Evolutionary conservation across 2,888 invertebrate species (phyloP).

Genomic region (Melieria omissa): DNA sequence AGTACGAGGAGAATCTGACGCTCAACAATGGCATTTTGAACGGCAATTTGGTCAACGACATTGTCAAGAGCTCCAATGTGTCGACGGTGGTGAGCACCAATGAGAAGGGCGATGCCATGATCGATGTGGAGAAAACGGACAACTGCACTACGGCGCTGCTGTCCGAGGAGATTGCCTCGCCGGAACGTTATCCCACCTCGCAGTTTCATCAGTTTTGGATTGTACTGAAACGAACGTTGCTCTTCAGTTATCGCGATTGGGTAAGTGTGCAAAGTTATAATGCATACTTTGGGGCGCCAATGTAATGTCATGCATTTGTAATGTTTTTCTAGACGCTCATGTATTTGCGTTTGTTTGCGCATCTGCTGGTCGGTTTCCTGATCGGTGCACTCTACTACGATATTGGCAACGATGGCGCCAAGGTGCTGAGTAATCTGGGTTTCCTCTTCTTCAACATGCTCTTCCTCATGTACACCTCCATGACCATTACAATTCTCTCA

Average conservation of each 20-base stretch:
- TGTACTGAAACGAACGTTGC: slow-evolving; percentile 83
- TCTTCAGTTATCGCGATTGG: slow-evolving; percentile 91
- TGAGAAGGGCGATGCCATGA: slow-evolving; percentile 63
- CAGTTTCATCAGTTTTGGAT: slow-evolving; percentile 88
- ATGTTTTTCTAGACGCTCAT: slow-evolving; percentile 84
- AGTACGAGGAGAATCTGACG: slow-evolving; percentile 61
- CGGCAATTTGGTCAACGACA: slow-evolving; percentile 74
- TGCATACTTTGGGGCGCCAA: slow-evolving; percentile 29
- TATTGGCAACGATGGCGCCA: slow-evolving; percentile 95
- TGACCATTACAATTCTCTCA: slow-evolving; percentile 98
- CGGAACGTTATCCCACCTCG: slow-evolving; percentile 83
- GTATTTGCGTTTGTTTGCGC: slow-evolving; percentile 93
- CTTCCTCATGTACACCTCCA: slow-evolving; percentile 99
- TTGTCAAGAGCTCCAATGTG: slow-evolving; percentile 66
- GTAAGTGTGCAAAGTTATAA: slow-evolving; percentile 68
- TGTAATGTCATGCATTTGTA: neutral
- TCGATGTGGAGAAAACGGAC: slow-evolving; percentile 73
- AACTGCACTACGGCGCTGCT: slow-evolving; percentile 78
- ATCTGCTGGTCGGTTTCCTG: slow-evolving; percentile 90
- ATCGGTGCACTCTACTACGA: slow-evolving; percentile 96
- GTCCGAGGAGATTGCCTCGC: slow-evolving; percentile 74
- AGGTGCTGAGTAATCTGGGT: slow-evolving; percentile 95
- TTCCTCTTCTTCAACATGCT: slow-evolving; percentile 98
- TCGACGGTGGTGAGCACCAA: slow-evolving; percentile 52
- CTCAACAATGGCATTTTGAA: slow-evolving; percentile 65